Conservation (phyloP, 2,888 invertebrate species). For the Imbricaverruca yamaguchii region DNA sequence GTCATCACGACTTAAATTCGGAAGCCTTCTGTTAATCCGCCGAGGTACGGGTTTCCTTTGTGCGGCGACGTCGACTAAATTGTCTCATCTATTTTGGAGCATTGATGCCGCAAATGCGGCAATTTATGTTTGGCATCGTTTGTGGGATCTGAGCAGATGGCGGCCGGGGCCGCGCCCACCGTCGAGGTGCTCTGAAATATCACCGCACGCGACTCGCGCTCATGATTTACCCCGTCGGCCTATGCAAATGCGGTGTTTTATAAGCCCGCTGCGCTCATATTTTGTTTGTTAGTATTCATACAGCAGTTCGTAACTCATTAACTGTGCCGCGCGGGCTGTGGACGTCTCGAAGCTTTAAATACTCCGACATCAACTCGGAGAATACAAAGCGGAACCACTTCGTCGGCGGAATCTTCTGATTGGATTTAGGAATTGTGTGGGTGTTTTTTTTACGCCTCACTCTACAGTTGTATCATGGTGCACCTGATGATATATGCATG, state of each 20-base stretch:
- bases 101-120: conserved; percentile 14
- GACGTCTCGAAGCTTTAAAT: not conserved
- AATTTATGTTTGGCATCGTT: conserved; percentile 10
- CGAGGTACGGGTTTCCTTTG: not conserved
- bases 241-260: conserved; percentile 18
- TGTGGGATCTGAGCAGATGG: conserved; percentile 10
- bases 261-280: conserved; percentile 19
- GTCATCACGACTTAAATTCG: conserved; percentile 12
- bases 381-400: not conserved
- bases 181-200: not conserved
- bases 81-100: conserved; percentile 14
- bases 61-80: not conserved
- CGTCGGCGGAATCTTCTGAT: not conserved
- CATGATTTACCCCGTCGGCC: not conserved
- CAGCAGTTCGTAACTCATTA: conserved; percentile 22
- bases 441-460: not conserved
- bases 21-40: not conserved
- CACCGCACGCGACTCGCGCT: not conserved
- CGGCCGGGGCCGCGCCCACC: not conserved
- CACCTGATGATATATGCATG: no score
- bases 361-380: not conserved
- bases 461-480: no score
- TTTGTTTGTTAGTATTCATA: conserved; percentile 24
- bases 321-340: not conserved
- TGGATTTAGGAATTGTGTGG: not conserved